Evolutionary conservation across 1,140 invertebrate species (phyloP).

Genomic region (Drosophila simulans): DNA sequence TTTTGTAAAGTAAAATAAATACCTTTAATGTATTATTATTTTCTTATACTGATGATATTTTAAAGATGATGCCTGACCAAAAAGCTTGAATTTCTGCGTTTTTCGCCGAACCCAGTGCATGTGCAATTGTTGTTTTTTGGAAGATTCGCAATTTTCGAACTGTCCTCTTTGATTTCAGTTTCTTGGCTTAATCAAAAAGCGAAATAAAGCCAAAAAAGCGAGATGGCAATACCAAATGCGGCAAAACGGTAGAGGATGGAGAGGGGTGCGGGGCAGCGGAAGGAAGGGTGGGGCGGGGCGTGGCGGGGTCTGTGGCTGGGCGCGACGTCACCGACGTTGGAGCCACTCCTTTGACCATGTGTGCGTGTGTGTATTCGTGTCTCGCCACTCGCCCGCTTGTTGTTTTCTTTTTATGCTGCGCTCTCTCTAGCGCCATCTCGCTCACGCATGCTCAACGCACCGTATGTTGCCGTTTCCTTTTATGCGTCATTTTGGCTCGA

Average conservation of each 20-base stretch:
- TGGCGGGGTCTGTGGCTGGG: constrained; percentile 28
- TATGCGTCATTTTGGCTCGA: constrained; percentile 66
- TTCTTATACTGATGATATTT: not conserved
- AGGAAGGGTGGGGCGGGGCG: constrained; percentile 6
- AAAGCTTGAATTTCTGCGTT: constrained; percentile 18
- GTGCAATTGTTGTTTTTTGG: constrained; percentile 7
- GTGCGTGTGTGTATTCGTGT: constrained; percentile 19
- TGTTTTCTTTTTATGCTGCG: constrained; percentile 66
- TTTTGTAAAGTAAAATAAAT: no score
- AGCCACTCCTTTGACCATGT: constrained; percentile 70
- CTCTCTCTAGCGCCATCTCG: constrained; percentile 18
- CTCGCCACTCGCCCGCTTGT: constrained; percentile 3
- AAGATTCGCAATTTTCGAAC: constrained; percentile 25
- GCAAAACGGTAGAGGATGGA: constrained; percentile 2
- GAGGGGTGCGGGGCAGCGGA: not conserved
- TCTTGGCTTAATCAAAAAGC: constrained; percentile 22
- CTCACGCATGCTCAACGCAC: constrained; percentile 37
- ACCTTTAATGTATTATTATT: no score
- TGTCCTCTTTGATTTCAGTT: constrained; percentile 38
- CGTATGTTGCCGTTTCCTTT: constrained; percentile 49
- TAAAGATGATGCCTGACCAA: not conserved
- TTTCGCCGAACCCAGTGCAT: constrained; percentile 10
- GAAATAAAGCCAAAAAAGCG: constrained; percentile 19
- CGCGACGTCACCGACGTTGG: constrained; percentile 58
- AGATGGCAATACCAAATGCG: constrained; percentile 40